A percentile compares a stretch with the other conserved stretches of the same genome.
Evolutionary conservation across 2,888 invertebrate genomes (phyloP).

Genomic region (Nymphalis polychloros): DNA sequence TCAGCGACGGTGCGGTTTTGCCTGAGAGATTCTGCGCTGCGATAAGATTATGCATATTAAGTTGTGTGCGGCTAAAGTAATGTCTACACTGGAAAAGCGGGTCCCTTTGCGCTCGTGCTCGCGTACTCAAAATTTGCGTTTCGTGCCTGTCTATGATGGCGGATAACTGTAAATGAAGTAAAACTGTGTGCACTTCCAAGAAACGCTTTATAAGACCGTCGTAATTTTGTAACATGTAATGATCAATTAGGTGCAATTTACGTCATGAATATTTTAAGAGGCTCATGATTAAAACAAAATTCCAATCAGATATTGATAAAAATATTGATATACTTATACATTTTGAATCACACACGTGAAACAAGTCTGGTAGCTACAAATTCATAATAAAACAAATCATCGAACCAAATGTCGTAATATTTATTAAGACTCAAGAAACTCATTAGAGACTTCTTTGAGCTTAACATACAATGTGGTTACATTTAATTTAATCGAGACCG

Average conservation of each 20-base stretch:
- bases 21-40: conserved; percentile 76
- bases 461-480: conserved; percentile 67
- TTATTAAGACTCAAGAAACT: conserved; percentile 62
- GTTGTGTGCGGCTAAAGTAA: conserved; percentile 78
- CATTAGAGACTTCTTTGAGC: conserved; percentile 59
- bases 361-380: conserved; percentile 35
- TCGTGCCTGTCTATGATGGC: conserved; percentile 61
- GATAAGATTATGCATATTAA: conserved; percentile 83
- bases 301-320: background rate
- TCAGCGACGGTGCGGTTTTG: conserved; percentile 74
- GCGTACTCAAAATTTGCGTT: conserved; percentile 68
- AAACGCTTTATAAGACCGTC: conserved; percentile 30
- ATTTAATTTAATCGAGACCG: conserved; percentile 71
- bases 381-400: conserved; percentile 42
- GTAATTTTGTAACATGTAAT: conserved; percentile 18
- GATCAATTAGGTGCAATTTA: conserved; percentile 26
- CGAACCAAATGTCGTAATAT: conserved; percentile 57
- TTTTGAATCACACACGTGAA: conserved; percentile 1
- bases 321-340: background rate
- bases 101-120: conserved; percentile 45
- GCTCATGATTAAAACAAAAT: conserved; percentile 1
- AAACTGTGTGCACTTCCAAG: conserved; percentile 41
- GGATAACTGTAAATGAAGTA: conserved; percentile 56
- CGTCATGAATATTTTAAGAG: conserved; percentile 11
- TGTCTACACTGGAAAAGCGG: conserved; percentile 76